Evolutionary conservation across 2,797 vertebrate genomes (phyloP), one percentile per base, ranked within the genome.

Genomic region (Octomys mimax): DNA sequence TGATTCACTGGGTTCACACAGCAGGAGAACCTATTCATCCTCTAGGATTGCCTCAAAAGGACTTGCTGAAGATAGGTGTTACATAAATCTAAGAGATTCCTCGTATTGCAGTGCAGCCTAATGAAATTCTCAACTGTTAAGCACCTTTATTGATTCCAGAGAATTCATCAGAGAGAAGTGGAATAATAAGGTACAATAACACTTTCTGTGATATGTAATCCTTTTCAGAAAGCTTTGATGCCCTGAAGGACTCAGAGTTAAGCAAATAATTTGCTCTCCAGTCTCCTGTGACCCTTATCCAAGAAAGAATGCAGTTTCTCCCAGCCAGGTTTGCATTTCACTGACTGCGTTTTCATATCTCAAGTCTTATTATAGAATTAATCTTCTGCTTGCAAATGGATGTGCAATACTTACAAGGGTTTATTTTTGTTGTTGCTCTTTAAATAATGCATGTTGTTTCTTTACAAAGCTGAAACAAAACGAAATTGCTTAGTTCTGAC

Each of bases 61-160:
- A 90, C 86, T 95, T 94, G 52, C 70, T 77, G 24, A 81, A 80
- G 95, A 89, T 92, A 93, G 85, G 81, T 94, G 68, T 96, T 94
- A 93, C 5, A 92, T 92, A 94, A 97, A 97, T 91, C 94, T 95
- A 78, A 94, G 79, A 94, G 61, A 95, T 92, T 96, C 84, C 89
- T 96, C 64, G 89, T 95, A 95, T 89, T 94, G 89, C 71, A 81
- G 39, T 46, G 61, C 52, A 54, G 59, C 87, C 89, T 96, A 90
- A 96, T 96, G 64, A 95, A 96, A 97, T 96, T 95, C 94, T 95
- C 95, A 95, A 87, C 94, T 89, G 87, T 79, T 95, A 97, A 97
- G 71, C 95, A 92, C 83, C 87, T 96, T 93, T 94, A 95, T 94
- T 93, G 95, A 97, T 95, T 96, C 83, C 66, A 93, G 94, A 95